Evolutionary conservation across 2,888 invertebrate species (phyloP).

Genomic region (Zygothrica quintamaculata): DNA sequence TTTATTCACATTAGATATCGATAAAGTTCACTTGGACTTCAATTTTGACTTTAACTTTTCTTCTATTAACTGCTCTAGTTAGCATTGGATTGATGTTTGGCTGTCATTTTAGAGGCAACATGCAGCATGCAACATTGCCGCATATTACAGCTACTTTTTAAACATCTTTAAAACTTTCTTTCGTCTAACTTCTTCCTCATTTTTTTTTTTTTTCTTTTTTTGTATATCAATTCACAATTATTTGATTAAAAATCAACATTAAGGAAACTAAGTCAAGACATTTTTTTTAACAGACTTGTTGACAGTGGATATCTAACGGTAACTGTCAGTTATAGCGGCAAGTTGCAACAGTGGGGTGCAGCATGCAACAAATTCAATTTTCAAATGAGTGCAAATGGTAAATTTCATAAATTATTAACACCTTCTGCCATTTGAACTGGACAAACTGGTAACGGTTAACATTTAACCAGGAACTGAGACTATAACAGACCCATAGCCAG

Average conservation of each 20-base stretch:
- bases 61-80: too few relatives aligned
- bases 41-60: too few relatives aligned
- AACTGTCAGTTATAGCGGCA: constrained; percentile 38
- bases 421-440: constrained; percentile 81
- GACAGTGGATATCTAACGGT: constrained; percentile 47
- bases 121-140: too few relatives aligned
- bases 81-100: too few relatives aligned
- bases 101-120: too few relatives aligned
- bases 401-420: constrained; percentile 78
- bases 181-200: too few relatives aligned
- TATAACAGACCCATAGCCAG: constrained; percentile 8
- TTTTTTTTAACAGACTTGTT: constrained; percentile 31
- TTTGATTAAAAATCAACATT: constrained; percentile 22
- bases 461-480: constrained; percentile 5
- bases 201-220: background rate
- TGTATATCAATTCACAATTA: constrained; percentile 24
- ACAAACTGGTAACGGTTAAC: constrained; percentile 65
- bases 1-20: too few relatives aligned
- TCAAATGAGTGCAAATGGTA: constrained; percentile 71
- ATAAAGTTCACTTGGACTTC: too few relatives aligned
- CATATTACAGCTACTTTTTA: too few relatives aligned
- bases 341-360: constrained; percentile 25
- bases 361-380: constrained; percentile 73
- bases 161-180: too few relatives aligned
- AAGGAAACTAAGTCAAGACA: constrained; percentile 26